Percentiles rank a stretch among this genome's conserved stretches.
Conservation (phyloP, 2,797 vertebrate species). For the Lutjanus campechanus region DNA sequence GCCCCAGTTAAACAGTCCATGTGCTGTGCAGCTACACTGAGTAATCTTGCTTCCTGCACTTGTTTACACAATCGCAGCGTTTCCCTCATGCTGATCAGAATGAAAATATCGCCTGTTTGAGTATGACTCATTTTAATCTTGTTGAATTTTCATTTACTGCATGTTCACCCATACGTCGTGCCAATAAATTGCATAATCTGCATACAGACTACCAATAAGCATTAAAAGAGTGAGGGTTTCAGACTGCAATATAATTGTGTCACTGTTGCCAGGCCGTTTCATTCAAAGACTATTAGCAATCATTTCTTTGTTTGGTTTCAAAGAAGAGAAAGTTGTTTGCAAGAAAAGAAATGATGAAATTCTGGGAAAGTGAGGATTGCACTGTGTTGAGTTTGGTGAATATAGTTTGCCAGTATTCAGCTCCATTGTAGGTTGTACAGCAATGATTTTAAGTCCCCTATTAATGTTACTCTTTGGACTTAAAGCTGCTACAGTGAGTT, state of each 20-base stretch:
- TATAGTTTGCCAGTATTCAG: constrained; percentile 20
- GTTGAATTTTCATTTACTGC: constrained; percentile 39
- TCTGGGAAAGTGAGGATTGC: constrained; percentile 41
- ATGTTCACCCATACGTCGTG: not conserved
- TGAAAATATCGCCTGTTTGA: constrained; percentile 22
- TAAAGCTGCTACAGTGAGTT: too few species aligned
- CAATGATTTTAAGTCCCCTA: not conserved
- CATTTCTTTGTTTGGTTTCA: constrained; percentile 39
- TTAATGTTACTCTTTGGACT: not conserved
- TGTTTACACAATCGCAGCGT: constrained; percentile 7
- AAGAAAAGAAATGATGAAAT: constrained; percentile 61
- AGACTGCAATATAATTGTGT: constrained; percentile 50
- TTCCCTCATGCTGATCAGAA: constrained; percentile 20
- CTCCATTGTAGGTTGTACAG: not conserved
- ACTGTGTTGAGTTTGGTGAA: constrained; percentile 29
- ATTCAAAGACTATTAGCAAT: constrained; percentile 47
- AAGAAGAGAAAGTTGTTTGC: constrained; percentile 28
- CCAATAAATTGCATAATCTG: constrained; percentile 27
- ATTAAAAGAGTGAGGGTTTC: constrained; percentile 16
- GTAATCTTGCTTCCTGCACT: constrained; percentile 14
- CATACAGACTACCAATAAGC: constrained; percentile 11
- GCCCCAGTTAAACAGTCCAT: too few species aligned
- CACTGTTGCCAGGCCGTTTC: constrained; percentile 42
- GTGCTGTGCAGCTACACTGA: not conserved
- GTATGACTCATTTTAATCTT: constrained; percentile 15